phyloP scores from a whole-genome alignment of 2,797 vertebrate genomes.

The Syndactyla subalaris region DNA sequence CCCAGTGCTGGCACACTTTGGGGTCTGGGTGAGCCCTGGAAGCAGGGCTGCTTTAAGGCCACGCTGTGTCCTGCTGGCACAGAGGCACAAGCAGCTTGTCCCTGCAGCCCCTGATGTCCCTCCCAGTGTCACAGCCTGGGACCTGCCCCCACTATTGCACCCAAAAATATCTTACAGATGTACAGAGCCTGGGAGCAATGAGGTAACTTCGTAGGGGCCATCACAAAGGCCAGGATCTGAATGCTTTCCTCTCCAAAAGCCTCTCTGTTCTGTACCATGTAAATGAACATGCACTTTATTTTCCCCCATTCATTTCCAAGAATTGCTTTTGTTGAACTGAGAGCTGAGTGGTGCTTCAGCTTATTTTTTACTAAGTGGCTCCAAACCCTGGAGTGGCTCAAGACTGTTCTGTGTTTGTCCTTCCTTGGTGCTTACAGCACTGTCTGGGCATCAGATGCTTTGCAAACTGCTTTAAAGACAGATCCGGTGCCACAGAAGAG shows the following conservation, averaged over 20 bases:
- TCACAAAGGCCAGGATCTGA: rapidly evolving
- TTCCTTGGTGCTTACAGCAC: not conserved
- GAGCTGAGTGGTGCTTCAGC: constrained; percentile 44
- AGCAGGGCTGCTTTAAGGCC: not conserved
- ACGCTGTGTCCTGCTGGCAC: rapidly evolving
- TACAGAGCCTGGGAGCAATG: not conserved
- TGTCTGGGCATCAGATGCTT: not conserved
- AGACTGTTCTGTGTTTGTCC: not conserved
- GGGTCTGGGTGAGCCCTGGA: not conserved
- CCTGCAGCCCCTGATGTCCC: not conserved
- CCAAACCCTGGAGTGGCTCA: not conserved
- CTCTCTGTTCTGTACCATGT: not conserved
- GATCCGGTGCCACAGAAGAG: not conserved
- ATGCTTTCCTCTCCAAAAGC: not conserved
- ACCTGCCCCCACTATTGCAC: rapidly evolving
- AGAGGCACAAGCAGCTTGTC: not conserved
- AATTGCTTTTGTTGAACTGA: not conserved
- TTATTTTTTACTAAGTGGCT: not conserved
- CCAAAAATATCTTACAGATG: rapidly evolving
- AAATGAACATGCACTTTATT: not conserved
- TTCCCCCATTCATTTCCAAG: constrained; percentile 4
- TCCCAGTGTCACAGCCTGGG: rapidly evolving
- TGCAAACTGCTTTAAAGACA: not conserved
- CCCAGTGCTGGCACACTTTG: not conserved
- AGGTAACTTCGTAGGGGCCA: not conserved